Conservation (phyloP, 2,113 vertebrate species). For the Daboia siamensis region DNA sequence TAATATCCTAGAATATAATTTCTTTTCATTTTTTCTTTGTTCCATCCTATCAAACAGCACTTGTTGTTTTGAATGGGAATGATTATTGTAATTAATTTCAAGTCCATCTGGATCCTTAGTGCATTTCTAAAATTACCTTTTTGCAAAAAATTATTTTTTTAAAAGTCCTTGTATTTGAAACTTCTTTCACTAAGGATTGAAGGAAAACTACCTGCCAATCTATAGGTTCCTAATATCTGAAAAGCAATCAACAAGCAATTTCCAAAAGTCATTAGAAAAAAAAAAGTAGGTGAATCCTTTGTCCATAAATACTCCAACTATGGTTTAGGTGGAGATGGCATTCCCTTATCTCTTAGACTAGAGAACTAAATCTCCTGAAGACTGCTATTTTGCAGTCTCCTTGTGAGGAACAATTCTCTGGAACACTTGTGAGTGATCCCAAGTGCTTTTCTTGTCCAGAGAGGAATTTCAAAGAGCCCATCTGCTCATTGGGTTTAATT, state of each 20-base stretch:
- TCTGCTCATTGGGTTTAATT: too few relatives aligned
- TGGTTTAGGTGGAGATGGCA: background rate
- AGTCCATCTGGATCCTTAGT: too few relatives aligned
- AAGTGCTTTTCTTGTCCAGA: background rate
- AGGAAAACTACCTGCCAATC: too few relatives aligned
- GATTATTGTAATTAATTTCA: background rate
- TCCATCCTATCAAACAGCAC: background rate
- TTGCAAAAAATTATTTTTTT: too few relatives aligned
- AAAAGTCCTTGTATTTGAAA: too few relatives aligned
- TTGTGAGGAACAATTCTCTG: background rate
- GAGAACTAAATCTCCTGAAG: too few relatives aligned
- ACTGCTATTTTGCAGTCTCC: background rate
- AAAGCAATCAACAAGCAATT: background rate
- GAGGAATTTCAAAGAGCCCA: too few relatives aligned
- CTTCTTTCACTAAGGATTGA: too few relatives aligned
- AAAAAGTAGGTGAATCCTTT: background rate
- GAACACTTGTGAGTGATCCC: background rate
- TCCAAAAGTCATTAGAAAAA: background rate
- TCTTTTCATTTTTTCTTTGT: background rate
- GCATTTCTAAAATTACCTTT: too few relatives aligned
- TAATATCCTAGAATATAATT: background rate
- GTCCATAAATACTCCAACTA: background rate
- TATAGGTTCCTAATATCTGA: background rate
- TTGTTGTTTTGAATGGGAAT: background rate
- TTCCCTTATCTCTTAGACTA: background rate